Conservation (phyloP, 2,797 vertebrate genomes). For the Helarctos malayanus region DNA sequence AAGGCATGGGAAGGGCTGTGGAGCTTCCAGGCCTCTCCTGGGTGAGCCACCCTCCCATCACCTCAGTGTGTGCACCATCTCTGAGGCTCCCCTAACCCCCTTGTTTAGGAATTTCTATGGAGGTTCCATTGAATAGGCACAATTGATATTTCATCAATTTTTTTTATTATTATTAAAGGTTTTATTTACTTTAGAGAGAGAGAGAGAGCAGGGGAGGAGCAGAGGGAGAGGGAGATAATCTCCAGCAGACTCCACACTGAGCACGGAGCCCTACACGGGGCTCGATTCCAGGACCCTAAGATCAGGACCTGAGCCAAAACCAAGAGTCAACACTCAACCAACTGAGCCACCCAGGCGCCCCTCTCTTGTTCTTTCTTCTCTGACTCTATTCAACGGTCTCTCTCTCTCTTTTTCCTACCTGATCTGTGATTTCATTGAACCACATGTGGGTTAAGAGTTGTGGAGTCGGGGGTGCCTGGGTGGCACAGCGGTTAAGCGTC, state of each 20-base stretch:
- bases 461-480: too few species aligned
- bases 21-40: neutral
- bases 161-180: neutral
- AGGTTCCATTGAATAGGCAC: neutral
- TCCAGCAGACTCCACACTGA: neutral
- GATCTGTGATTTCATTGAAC: neutral
- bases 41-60: neutral
- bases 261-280: neutral
- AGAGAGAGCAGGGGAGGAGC: neutral
- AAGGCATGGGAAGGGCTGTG: fast-evolving
- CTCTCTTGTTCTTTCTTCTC: slow-evolving; percentile 27
- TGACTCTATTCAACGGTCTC: neutral
- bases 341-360: neutral
- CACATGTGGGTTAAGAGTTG: neutral
- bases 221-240: neutral
- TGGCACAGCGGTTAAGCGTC: too few species aligned
- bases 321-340: neutral
- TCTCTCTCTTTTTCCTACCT: neutral
- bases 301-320: neutral
- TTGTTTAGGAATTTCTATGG: neutral
- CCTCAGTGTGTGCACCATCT: fast-evolving
- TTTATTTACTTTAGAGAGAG: neutral
- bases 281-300: neutral
- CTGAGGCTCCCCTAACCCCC: neutral
- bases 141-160: too few species aligned